Conservation (phyloP, 2,888 invertebrate genomes). For the Xylota segnis region DNA sequence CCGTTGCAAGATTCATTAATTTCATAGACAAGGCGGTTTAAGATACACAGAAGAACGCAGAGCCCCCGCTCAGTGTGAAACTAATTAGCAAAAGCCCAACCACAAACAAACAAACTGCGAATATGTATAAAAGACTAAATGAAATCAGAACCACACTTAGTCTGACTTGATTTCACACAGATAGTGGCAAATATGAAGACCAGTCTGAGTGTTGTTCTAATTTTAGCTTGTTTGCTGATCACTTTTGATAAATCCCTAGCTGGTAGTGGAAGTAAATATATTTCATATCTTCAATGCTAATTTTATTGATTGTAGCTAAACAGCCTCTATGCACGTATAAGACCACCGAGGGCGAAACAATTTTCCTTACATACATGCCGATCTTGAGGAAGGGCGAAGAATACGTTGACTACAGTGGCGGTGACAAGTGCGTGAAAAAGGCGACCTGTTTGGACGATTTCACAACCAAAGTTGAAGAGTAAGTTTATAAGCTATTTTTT, state of each 20-base stretch:
- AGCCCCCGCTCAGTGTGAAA: constrained; percentile 8
- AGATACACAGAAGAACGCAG: background rate
- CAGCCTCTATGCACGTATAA: constrained; percentile 81
- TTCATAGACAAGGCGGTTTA: background rate
- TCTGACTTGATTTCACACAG: constrained; percentile 10
- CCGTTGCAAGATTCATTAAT: constrained; percentile 2
- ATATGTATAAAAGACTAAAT: constrained; percentile 44
- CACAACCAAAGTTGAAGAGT: constrained; percentile 81
- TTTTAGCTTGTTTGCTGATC: constrained; percentile 47
- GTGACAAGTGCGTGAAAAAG: constrained; percentile 81
- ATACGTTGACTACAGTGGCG: constrained; percentile 81
- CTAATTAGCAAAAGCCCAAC: constrained; percentile 17
- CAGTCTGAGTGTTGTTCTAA: constrained; percentile 18
- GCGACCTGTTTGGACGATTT: constrained; percentile 81
- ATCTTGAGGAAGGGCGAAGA: constrained; percentile 80
- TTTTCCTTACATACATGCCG: constrained; percentile 82
- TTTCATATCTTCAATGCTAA: background rate
- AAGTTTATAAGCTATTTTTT: constrained; percentile 68
- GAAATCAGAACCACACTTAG: constrained; percentile 6
- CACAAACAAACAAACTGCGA: background rate
- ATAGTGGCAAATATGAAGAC: constrained; percentile 37
- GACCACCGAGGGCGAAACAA: constrained; percentile 80
- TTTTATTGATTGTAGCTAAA: constrained; percentile 72
- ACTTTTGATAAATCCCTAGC: constrained; percentile 29
- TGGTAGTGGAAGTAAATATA: constrained; percentile 37